Evolutionary conservation across 2,113 vertebrate genomes (phyloP), one percentile per base, ranked within the genome.

Genomic region (Malurus melanocephalus): DNA sequence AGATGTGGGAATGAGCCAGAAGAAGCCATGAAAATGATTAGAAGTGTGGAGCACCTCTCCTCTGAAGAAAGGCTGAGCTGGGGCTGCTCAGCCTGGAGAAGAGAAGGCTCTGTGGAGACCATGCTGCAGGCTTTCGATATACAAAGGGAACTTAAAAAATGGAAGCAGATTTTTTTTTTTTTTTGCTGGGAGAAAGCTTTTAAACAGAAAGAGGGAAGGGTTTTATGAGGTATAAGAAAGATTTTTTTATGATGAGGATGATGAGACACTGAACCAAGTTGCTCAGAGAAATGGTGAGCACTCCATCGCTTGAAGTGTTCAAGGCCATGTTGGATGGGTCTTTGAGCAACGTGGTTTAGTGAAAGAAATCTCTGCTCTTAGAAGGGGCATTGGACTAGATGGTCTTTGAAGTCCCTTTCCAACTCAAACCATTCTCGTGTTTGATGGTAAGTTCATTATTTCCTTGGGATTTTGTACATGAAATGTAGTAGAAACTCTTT

Each of bases 1-100:
- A 23, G 24, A 30, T 16, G n/a, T 19, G 11, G 9, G 10, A 59
- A 4, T 0, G 0, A 30, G 8, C 45, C 57, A 62, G 11, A 53
- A 27, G 12, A 57, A 16, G 4, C 0, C 81, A 48, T 0, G 0
- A 59, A 84, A 26, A 28, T 33, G 11, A 8, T 51, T 43, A 20
- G 35, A 32, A 3, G 26, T 3, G 3, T 67, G 33, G 24, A 82
- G 13, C n/a, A 21, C 4, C 6, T 45, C 8, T 55, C 15, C 33
- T 24, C 0, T 42, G 15, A 26, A 16, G 23, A 80, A 8, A 61
- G 30, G 3, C 26, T 73, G 42, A 60, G 13, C 11, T 76, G 42
- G 3, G 1, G 3, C 7, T 82, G 2, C 46, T 71, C 4, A 79
- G 15, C 2, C 6, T 49, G 27, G 11, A 56, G 52, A 68, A 26